Evolutionary conservation across 2,888 invertebrate genomes (phyloP), one percentile per base, ranked within the genome.

Genomic region (Nysson spinosus): DNA sequence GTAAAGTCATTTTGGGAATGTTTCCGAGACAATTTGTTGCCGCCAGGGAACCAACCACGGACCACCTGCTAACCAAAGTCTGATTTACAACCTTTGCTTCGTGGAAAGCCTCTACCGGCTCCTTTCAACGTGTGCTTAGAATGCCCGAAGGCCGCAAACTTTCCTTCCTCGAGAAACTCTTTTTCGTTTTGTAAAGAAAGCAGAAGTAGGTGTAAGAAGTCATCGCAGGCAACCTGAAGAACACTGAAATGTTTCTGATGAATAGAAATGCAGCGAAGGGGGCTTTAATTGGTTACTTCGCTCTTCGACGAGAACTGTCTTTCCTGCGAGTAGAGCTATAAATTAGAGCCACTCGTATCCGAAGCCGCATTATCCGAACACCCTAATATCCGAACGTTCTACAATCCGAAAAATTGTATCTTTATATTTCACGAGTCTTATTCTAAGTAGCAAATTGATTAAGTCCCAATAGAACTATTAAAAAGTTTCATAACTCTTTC

Each of bases 61-160:
- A 43, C 65, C 63, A 63, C 55, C 51, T 64, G 63, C 67, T 67
- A 54, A 51, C 54, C 56, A 35, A 70, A 64, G 20, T 22, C 37
- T 64, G 68, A 72, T 68, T 72, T 71, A 72, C 24, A 40, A 43
- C 17, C 35, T 19, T 34, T 22, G 22, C 30, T 49, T 51, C 22
- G 24, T 32, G 57, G 61, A 67, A 71, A 71, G 43, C 40, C 56
- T 39, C 47, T 54, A n/a, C 22, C 44, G 17, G 9, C 34, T 28
- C 39, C 26, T 43, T 52, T 49, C 22, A 4, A 9, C 26, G 12
- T 28, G 20, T 50, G 24, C 50, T 26, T 39, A 12, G 12, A 26
- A 7, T 16, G 39, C 5, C 28, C 30, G 56, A 52, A 35, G 52
- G 40, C 24, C 52, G 37, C 40, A 50, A 51, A 42, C 37, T 55